Percentiles rank a stretch among this genome's conserved stretches.
Conservation (phyloP, 35 echinoderm and acorn worm genomes). For the Hemicentrotus pulcherrimus region DNA sequence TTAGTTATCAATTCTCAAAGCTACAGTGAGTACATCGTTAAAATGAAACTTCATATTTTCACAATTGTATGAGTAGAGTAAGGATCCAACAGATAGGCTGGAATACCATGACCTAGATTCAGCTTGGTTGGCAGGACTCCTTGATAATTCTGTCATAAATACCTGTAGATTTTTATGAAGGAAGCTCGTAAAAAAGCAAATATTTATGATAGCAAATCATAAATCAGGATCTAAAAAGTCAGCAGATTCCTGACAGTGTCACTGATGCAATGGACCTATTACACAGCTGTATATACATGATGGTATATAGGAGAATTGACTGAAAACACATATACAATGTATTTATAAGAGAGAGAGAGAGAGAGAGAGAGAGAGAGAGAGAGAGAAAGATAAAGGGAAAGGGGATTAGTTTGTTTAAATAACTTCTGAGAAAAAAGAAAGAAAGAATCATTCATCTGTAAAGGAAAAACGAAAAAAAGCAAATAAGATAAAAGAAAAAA, state of each 20-base stretch:
- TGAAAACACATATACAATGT: too few relatives aligned
- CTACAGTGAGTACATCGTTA: too few relatives aligned
- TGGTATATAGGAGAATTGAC: too few relatives aligned
- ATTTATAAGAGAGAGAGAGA: too few relatives aligned
- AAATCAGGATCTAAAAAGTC: neutral
- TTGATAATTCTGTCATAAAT: neutral
- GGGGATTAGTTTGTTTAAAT: neutral
- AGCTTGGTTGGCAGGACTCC: neutral
- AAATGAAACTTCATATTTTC: too few relatives aligned
- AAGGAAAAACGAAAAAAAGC: neutral
- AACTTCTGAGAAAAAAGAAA: neutral
- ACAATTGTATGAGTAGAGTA: too few relatives aligned
- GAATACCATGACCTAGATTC: neutral
- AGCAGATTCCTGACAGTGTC: neutral
- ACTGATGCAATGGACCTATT: neutral
- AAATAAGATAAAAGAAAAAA: neutral
- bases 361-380: neutral
- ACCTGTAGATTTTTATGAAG: constrained; percentile 18
- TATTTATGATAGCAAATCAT: neutral
- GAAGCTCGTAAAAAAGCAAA: neutral
- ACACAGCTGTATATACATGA: too few relatives aligned
- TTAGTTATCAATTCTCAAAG: too few relatives aligned
- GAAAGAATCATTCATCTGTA: neutral
- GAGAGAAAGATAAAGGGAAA: neutral
- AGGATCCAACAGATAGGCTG: neutral